Evolutionary conservation across 2,113 vertebrate species (phyloP), one percentile per base, ranked within the genome.

Genomic region (Macquaria australasica): DNA sequence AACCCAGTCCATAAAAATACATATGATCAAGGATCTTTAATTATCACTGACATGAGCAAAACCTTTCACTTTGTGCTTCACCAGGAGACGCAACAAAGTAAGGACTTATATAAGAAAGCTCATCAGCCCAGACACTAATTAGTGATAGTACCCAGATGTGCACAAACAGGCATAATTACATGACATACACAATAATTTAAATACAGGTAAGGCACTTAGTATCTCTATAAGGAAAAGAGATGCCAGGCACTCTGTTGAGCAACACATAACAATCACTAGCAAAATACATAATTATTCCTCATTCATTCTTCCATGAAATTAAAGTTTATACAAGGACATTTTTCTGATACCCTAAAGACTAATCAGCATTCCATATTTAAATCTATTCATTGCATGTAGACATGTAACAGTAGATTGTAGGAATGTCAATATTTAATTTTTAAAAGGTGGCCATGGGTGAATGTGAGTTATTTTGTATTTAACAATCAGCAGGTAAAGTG

Each of bases 201-300:
- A 39, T 31, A 69, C 23, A 67, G 37, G 31, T 66, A 51, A 34
- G 53, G 3, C 45, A 72, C 28, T 78, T 58, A 73, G 62, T 25
- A 37, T 31, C 11, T 7, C n/a, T 28, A 7, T 34, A 37, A 31
- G 50, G 6, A 51, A 45, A 28, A 21, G 3, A 75, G 23, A 31
- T 25, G 34, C 4, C 72, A 67, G 23, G 18, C 37, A 56, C 48
- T 6, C 14, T 10, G 34, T 31, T 8, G 12, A 9, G 18, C 16
- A 67, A 31, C 59, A 6, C n/a, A 12, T 18, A 48, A 20, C 18
- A 58, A 63, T 18, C 4, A 41, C 12, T 18, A 10, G 11, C 10
- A 73, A 41, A 73, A 31, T 6, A 51, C 23, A 66, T n/a, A 12
- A n/a, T 43, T 6, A 16, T 53, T 28, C 18, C 10, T 15, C 9